These are phyloP conservation scores for Nilaparvata lugens DNA, from an alignment of 1,140 invertebrate species.

Conservation along the genomic window DNA sequence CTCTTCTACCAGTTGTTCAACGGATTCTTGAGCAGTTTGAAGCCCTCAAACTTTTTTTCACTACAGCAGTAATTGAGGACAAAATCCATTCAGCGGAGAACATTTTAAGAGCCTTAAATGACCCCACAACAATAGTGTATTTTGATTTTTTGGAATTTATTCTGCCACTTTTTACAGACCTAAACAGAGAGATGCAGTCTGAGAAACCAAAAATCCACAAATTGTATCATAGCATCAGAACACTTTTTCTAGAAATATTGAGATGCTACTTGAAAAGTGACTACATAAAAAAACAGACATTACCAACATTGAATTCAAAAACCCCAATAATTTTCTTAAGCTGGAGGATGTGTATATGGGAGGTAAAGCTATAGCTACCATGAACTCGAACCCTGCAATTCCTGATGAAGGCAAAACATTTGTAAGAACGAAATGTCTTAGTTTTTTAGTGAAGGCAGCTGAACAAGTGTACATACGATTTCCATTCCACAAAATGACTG, in stretches of 20 bases:
- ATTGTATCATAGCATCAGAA: background rate
- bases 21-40: conserved; percentile 28
- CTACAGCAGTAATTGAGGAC: conserved; percentile 2
- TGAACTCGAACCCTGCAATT: background rate
- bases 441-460: background rate
- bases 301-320: background rate
- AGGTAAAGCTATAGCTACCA: background rate
- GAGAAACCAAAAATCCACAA: conserved; percentile 1
- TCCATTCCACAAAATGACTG: too few species aligned
- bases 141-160: conserved; percentile 10
- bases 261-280: background rate
- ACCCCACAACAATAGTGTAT: conserved; percentile 8
- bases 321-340: background rate
- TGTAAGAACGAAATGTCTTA: conserved; percentile 4
- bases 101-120: conserved; percentile 9
- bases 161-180: background rate
- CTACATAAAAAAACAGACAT: background rate
- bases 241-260: conserved; percentile 1
- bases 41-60: conserved; percentile 24
- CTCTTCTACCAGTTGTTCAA: conserved; percentile 23
- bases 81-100: conserved; percentile 5
- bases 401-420: background rate
- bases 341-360: conserved; percentile 1
- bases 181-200: conserved; percentile 10
- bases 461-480: too few species aligned